Percentiles rank a stretch among this genome's conserved stretches.
Evolutionary conservation across 1,140 invertebrate genomes (phyloP).

Genomic region (Calliphora vicina): DNA sequence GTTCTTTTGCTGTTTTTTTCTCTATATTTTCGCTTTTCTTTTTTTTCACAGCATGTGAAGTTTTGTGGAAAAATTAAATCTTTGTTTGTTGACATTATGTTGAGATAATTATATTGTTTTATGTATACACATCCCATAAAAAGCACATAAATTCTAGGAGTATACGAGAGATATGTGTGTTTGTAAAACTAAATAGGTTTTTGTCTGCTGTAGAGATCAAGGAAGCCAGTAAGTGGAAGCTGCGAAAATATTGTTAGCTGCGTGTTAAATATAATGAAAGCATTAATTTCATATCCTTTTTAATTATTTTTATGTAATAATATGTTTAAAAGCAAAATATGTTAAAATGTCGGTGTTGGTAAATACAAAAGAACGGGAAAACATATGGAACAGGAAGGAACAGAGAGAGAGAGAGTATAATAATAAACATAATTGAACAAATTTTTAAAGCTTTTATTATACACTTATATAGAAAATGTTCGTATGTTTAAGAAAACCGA

Average conservation of each 20-base stretch:
- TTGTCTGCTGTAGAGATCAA: neutral
- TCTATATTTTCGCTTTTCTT: neutral
- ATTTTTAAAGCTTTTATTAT: neutral
- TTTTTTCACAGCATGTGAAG: neutral
- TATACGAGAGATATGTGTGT: neutral
- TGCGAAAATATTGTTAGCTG: neutral
- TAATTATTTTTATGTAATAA: conserved; percentile 32
- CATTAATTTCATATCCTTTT: conserved; percentile 34
- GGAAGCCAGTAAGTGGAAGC: neutral
- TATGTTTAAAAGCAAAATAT: conserved; percentile 4
- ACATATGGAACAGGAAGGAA: neutral
- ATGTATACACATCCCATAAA: neutral
- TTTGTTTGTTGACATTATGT: conserved; percentile 31
- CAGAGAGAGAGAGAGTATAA: neutral
- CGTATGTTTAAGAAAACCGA: too few species aligned
- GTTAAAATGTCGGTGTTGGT: neutral
- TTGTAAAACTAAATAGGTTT: neutral
- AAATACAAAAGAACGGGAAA: neutral
- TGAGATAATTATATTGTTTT: conserved; percentile 29
- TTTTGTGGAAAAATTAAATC: conserved; percentile 21
- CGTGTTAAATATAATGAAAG: conserved; percentile 34
- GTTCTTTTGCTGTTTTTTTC: neutral
- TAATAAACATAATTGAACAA: neutral
- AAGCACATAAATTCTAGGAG: neutral
- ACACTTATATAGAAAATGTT: neutral